phyloP scores from a whole-genome alignment of 2,888 invertebrate species.

The Keiferia lycopersicella region DNA sequence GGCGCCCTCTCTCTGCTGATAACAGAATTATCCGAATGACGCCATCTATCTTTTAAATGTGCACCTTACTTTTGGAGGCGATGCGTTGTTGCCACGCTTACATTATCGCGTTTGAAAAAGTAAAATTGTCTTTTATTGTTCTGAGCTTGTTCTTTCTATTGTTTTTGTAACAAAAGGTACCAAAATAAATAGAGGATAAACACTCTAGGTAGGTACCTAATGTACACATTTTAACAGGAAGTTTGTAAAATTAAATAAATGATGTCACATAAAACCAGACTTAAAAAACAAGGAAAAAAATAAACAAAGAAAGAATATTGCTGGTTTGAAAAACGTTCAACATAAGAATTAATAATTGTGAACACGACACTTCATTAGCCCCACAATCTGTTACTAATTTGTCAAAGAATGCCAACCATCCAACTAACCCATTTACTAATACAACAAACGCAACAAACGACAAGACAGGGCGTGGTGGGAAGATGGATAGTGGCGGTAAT shows the following conservation, averaged over 20 bases:
- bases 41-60: conserved; percentile 85
- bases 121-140: conserved; percentile 24
- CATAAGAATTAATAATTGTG: not conserved
- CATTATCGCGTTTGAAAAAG: conserved; percentile 29
- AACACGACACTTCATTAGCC: conserved; percentile 10
- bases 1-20: conserved; percentile 80
- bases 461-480: conserved; percentile 37
- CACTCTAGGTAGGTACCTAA: too few relatives aligned
- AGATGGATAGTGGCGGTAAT: conserved; percentile 73
- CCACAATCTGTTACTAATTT: conserved; percentile 5
- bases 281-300: too few relatives aligned
- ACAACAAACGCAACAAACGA: conserved; percentile 22
- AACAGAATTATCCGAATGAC: conserved; percentile 85
- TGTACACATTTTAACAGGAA: too few relatives aligned
- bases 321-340: not conserved
- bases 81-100: conserved; percentile 38
- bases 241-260: too few relatives aligned
- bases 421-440: conserved; percentile 22
- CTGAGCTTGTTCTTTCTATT: not conserved
- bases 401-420: conserved; percentile 18
- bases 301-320: too few relatives aligned
- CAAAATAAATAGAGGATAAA: not conserved
- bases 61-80: conserved; percentile 72
- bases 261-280: too few relatives aligned
- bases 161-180: conserved; percentile 1